Conservation (phyloP, 2,113 vertebrate species). For the Neolamprologus hecqui region DNA sequence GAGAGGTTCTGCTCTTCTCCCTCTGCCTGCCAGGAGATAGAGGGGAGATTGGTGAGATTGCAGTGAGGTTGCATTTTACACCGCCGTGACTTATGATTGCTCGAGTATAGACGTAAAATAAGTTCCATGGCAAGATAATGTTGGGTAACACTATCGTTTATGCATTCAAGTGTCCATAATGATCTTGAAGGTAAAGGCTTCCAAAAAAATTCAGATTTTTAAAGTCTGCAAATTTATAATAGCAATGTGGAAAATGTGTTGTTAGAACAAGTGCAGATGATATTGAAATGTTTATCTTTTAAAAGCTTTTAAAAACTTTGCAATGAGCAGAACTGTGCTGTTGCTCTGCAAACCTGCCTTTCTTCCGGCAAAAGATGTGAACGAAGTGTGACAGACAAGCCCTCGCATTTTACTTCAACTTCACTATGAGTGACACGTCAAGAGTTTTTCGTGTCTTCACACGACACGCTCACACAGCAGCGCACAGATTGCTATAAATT, state of each 20-base stretch:
- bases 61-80: conserved; percentile 18
- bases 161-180: background rate
- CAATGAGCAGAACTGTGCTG: background rate
- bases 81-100: conserved; percentile 7
- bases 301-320: background rate
- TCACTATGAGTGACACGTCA: background rate
- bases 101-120: background rate
- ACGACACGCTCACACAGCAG: background rate
- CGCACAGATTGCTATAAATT: background rate
- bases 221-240: background rate
- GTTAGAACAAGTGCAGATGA: background rate
- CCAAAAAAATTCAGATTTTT: accelerated
- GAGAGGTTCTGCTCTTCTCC: conserved; percentile 8
- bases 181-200: background rate
- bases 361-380: background rate
- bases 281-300: background rate
- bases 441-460: background rate
- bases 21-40: conserved; percentile 1
- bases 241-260: background rate
- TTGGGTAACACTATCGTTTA: background rate
- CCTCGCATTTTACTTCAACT: background rate
- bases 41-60: conserved; percentile 21
- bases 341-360: background rate
- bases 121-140: background rate
- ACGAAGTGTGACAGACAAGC: background rate